These are phyloP conservation scores for Sebastes ruberrimus DNA, from an alignment of 2,797 vertebrate genomes.

Conservation along the genomic window DNA sequence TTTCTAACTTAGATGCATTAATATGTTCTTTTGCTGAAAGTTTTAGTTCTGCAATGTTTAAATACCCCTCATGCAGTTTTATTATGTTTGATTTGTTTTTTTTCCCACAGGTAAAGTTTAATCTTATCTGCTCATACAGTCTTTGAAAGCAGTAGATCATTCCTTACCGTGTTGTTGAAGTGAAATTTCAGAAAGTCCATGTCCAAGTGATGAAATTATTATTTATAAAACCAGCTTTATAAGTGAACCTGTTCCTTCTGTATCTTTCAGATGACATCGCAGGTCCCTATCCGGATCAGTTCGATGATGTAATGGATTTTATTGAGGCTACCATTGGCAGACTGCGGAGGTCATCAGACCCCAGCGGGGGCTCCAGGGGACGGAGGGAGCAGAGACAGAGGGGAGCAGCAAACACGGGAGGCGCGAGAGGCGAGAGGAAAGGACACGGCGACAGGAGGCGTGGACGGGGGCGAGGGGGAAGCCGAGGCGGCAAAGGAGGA, in stretches of 20 bases:
- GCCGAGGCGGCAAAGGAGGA: constrained; percentile 76
- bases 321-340: constrained; percentile 95
- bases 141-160: background rate
- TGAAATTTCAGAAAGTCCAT: background rate
- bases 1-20: background rate
- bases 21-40: background rate
- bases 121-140: background rate
- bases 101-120: background rate
- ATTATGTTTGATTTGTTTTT: background rate
- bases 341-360: constrained; percentile 90
- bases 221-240: background rate
- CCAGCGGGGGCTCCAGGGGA: constrained; percentile 74
- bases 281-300: constrained; percentile 91
- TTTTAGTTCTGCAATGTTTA: background rate
- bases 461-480: constrained; percentile 68
- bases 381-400: constrained; percentile 86
- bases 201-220: background rate
- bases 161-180: background rate
- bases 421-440: constrained; percentile 77
- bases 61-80: background rate
- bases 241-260: constrained; percentile 4
- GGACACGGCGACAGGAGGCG: constrained; percentile 75
- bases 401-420: constrained; percentile 78
- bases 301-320: constrained; percentile 95
- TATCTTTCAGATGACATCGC: constrained; percentile 85